phyloP scores from a whole-genome alignment of 2,113 vertebrate genomes.

The Sphyrna mokarran region DNA sequence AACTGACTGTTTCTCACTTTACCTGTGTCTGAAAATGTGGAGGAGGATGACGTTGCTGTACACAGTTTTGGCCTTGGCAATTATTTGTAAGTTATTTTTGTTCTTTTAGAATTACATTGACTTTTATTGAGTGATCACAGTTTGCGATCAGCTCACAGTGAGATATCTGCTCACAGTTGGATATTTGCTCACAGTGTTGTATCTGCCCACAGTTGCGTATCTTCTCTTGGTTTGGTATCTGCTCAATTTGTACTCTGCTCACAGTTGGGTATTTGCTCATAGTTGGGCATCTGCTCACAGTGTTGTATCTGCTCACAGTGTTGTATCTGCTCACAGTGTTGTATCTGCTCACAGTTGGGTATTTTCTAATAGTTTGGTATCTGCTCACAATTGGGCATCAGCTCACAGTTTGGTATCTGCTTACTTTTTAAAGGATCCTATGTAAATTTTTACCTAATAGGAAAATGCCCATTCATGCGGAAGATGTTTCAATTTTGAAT shows the following conservation, averaged over 20 bases:
- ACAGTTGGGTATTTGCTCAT: background rate
- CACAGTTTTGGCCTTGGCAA: background rate
- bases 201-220: no score
- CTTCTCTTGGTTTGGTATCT: no score
- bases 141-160: background rate
- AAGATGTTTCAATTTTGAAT: background rate
- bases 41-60: background rate
- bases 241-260: no score
- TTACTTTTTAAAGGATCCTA: background rate
- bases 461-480: background rate
- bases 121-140: background rate
- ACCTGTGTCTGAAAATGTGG: background rate
- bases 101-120: background rate
- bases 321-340: background rate
- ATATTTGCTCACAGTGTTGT: no score
- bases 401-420: background rate
- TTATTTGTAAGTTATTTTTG: background rate
- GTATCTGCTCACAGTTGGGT: background rate
- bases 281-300: no score
- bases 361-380: background rate
- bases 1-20: background rate
- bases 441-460: background rate
- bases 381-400: background rate
- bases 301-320: background rate
- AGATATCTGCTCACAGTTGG: no score